A percentile compares a stretch with the other conserved stretches of the same genome.
Conservation (phyloP, 1,140 invertebrate species). For the Aphelenchoides besseyi region DNA sequence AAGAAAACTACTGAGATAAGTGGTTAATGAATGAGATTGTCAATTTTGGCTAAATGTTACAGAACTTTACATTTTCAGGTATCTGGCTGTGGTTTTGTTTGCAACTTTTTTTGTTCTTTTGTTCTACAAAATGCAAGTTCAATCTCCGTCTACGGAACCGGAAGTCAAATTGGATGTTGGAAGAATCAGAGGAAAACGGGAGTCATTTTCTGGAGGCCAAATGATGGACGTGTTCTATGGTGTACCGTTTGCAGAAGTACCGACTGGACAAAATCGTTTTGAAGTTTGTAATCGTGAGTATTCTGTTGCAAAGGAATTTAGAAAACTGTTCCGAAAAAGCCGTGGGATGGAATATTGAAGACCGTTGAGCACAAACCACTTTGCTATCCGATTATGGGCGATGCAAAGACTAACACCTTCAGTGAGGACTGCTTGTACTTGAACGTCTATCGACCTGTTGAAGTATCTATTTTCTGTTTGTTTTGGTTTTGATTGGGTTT, state of each 20-base stretch:
- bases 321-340: not conserved
- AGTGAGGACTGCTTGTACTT: conserved; percentile 39
- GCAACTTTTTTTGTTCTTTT: not conserved
- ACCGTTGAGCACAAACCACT: not conserved
- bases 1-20: not conserved
- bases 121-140: conserved; percentile 19
- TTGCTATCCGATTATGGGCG: not conserved
- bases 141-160: conserved; percentile 15
- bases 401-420: not conserved
- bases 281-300: too few species aligned
- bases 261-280: conserved; percentile 33
- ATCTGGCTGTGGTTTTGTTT: not conserved
- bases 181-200: not conserved
- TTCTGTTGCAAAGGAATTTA: not conserved
- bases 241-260: conserved; percentile 38
- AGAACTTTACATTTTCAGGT: not conserved
- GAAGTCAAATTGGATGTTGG: conserved; percentile 22
- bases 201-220: not conserved
- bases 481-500: not conserved
- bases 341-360: not conserved
- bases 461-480: not conserved
- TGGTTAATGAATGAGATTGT: not conserved
- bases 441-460: conserved; percentile 25
- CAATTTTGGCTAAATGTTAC: too few species aligned
- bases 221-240: conserved; percentile 25